These are phyloP conservation scores for Channa maculata DNA, from an alignment of 2,113 vertebrate species.

Conservation along the genomic window DNA sequence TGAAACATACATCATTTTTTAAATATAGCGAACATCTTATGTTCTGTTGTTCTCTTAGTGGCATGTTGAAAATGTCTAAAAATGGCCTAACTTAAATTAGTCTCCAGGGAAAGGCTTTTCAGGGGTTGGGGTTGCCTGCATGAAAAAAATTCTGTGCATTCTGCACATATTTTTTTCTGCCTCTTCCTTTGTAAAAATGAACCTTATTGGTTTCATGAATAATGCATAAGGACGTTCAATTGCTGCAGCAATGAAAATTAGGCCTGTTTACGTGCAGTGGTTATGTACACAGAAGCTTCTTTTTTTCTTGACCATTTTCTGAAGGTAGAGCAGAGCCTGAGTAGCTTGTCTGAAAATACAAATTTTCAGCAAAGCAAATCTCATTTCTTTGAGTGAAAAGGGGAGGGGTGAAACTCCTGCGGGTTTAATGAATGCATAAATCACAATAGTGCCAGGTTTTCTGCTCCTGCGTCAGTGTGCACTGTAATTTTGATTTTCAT, in stretches of 20 bases:
- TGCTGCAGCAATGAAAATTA: constrained; percentile 81
- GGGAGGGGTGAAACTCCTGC: constrained; percentile 81
- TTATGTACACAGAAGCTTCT: constrained; percentile 74
- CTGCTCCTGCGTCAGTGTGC: constrained; percentile 86
- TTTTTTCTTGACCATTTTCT: constrained; percentile 72
- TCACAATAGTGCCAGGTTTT: constrained; percentile 93
- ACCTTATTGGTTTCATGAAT: constrained; percentile 84
- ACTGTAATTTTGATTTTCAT: constrained; percentile 93
- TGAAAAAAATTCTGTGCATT: constrained; percentile 77
- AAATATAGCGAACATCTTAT: constrained; percentile 47
- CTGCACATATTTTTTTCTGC: constrained; percentile 76
- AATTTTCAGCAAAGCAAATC: constrained; percentile 82
- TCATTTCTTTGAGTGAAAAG: constrained; percentile 94
- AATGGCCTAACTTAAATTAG: constrained; percentile 79
- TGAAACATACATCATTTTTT: constrained; percentile 38
- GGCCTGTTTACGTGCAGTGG: constrained; percentile 78
- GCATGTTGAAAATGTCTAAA: constrained; percentile 76
- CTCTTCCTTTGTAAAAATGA: constrained; percentile 77
- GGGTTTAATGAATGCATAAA: constrained; percentile 97
- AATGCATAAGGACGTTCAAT: constrained; percentile 81
- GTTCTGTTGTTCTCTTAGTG: constrained; percentile 63
- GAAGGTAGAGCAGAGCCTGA: constrained; percentile 73
- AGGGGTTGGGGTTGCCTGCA: constrained; percentile 73
- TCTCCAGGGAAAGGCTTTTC: constrained; percentile 73
- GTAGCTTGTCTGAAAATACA: constrained; percentile 80